Evolutionary conservation across 2,888 invertebrate genomes (phyloP).

Genomic region (Muscina levida): DNA sequence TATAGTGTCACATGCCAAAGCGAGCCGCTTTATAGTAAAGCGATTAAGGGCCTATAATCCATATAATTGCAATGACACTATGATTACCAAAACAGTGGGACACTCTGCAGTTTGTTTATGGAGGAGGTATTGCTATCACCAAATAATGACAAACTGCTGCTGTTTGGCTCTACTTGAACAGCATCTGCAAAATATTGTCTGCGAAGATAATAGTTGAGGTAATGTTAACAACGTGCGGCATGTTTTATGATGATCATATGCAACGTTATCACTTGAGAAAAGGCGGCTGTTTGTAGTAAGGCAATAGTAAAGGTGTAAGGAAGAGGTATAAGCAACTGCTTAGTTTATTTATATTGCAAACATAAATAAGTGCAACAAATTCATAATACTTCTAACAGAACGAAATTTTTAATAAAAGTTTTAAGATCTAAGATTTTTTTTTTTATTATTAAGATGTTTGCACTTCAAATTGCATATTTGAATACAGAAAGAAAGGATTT

Average conservation of each 20-base stretch:
- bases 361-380: too few relatives aligned
- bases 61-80: slow-evolving; percentile 58
- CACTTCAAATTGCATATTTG: too few relatives aligned
- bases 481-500: too few relatives aligned
- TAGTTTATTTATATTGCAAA: too few relatives aligned
- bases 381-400: too few relatives aligned
- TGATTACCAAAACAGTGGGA: slow-evolving; percentile 14
- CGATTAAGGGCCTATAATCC: slow-evolving; percentile 36
- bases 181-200: slow-evolving; percentile 57
- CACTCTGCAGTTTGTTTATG: slow-evolving; percentile 18
- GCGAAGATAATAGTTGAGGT: slow-evolving; percentile 53
- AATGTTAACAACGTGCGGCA: slow-evolving; percentile 57
- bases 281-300: neutral
- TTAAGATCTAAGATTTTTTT: too few relatives aligned
- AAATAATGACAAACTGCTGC: slow-evolving; percentile 6
- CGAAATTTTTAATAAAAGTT: too few relatives aligned
- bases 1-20: slow-evolving; percentile 53
- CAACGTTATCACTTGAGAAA: neutral
- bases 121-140: neutral
- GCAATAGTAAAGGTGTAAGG: slow-evolving; percentile 24
- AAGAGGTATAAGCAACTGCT: too few relatives aligned
- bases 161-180: slow-evolving; percentile 42
- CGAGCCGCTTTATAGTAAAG: too few relatives aligned
- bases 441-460: too few relatives aligned
- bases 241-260: slow-evolving; percentile 37